phyloP scores from a whole-genome alignment of 2,888 invertebrate genomes.

The Agrochola lota region DNA sequence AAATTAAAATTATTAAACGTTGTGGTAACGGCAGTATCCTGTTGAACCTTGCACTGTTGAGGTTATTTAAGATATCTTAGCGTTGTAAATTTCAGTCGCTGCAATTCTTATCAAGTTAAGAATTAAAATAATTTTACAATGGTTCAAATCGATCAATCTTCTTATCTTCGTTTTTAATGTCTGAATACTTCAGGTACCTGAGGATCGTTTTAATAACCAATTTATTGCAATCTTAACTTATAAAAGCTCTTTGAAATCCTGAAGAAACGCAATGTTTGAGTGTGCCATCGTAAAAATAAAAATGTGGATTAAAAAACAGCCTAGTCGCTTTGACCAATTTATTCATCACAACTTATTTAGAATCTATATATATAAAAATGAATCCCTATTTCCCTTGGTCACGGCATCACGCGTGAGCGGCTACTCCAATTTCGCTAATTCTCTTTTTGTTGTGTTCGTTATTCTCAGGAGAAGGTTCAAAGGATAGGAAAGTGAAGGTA shows the following conservation, averaged over 20 bases:
- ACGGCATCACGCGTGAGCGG: no score
- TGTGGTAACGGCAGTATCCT: background rate
- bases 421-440: no score
- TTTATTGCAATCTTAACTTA: slow-evolving; percentile 24
- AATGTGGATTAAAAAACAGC: background rate
- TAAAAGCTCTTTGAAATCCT: slow-evolving; percentile 5
- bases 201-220: background rate
- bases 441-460: no score
- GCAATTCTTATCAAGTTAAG: background rate
- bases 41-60: background rate
- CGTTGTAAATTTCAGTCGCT: background rate
- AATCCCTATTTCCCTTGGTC: no score
- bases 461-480: no score
- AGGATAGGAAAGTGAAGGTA: no score
- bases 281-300: background rate
- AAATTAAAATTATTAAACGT: background rate
- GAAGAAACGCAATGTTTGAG: background rate
- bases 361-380: background rate
- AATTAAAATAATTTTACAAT: slow-evolving; percentile 1
- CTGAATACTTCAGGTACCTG: background rate
- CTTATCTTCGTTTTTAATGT: slow-evolving; percentile 10
- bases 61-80: background rate
- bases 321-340: background rate
- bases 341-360: background rate
- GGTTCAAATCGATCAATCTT: background rate